Evolutionary conservation across 1,140 invertebrate genomes (phyloP), one percentile per base, ranked within the genome.

Genomic region (Pachypsylla venusta): DNA sequence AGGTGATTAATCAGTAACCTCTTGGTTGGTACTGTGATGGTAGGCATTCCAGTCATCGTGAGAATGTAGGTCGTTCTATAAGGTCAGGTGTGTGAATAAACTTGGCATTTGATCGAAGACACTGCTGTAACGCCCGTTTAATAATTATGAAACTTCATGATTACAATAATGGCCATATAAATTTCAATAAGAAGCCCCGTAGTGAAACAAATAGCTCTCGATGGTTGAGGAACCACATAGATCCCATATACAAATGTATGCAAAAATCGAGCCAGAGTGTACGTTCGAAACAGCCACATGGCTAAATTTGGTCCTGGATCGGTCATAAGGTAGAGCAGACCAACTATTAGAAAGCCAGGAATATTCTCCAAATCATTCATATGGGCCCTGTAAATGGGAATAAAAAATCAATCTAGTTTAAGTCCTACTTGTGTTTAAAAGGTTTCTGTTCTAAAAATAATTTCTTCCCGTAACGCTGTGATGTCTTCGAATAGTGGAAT

Each of bases 321-420:
- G 0, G 81, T 84, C 0, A 77, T 68, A 16, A 82, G 67, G 65
- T 83, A 87, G 16, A 84, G 64, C 1, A 78, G 75, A 5, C 74
- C 79, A 16, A 81, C 68, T 2, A 83, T 66, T 64, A 82, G 75
- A 65, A 85, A 87, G 1, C 79, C 71, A 0, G 80, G 73, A 57
- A 86, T 84, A 66, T 85, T 87, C 70, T 87, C 85, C 64, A 87
- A 66, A 65, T 87, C 85, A 67, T 87, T 87, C 54, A 81, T 68
- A 68, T 86, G 83, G 42, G 82, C 83, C 60, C 84, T 76, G 63
- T 62, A 73, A 72, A 25, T 39, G 14, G 40, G n/a, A n/a, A n/a
- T n/a, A n/a, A n/a, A n/a, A n/a, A n/a, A n/a, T n/a, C n/a, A n/a
- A n/a, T n/a, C n/a, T n/a, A n/a, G n/a, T n/a, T n/a, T n/a, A n/a